Base-by-base conservation (phyloP, 2,113 vertebrate species). In the Crocuta crocuta region DNA sequence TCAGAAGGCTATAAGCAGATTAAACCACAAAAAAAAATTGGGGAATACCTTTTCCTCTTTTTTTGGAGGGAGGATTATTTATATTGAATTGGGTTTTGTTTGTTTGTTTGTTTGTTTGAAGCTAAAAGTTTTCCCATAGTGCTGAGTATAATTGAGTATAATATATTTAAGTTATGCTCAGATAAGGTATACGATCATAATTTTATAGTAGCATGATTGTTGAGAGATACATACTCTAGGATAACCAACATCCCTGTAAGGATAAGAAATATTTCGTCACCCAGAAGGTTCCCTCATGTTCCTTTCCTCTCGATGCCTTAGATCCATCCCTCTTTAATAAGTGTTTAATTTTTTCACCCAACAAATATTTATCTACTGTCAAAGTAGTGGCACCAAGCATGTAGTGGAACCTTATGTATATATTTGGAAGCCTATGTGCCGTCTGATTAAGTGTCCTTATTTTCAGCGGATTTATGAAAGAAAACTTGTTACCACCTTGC, bases 101-200 rank as follows among this genome's bases (percentile, higher is more conserved):
- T 84, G 78, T 39, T 39, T 39, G 9, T 33, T 93, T 84, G 78
- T 89, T 92, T 81, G 12, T 87, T 81, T 81, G 65, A 91, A 85
- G 39, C 16, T 73, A 39, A 68, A 86, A 24, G 0, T 65, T 85
- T 80, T 26, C 76, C 48, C 26, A 4, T 23, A 13, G 58, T 61
- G n/a, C 24, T 70, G 11, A 85, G 33, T 50, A 33, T 53, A 83
- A 55, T 12, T 24, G 7, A 89, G 10, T 12, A 2, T 78, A 70
- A 66, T 2, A 35, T 58, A 39, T 31, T 68, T 79, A 61, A 55
- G 21, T 61, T 50, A 33, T 45, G 10, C 10, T 58, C 15, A 80
- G 17, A 45, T 16, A 13, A 70, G 33, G 39, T 73, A 48, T 19
- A 65, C 78, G 35, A 17, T 71, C 7, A 10, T 50, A 45, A 53